Evolutionary conservation across 2,113 vertebrate species (phyloP), one percentile per base, ranked within the genome.

Genomic region (crab-eating macaque (Macaca fascicularis)): DNA sequence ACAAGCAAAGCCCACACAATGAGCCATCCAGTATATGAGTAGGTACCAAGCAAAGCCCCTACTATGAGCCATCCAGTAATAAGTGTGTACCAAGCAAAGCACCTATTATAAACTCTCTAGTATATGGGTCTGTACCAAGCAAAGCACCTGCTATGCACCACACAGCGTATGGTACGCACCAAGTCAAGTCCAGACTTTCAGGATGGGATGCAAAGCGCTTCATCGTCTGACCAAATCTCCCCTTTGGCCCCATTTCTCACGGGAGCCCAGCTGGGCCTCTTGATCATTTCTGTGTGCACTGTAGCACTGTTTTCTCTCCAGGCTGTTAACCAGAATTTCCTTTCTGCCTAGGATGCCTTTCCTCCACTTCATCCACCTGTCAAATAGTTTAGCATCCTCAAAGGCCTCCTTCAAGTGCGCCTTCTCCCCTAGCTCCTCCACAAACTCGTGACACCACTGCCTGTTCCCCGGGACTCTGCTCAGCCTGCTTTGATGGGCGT

Each of bases 381-480:
- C 76, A 79, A 23, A 45, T 1, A 1, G 22, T 81, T 57, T 45
- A 35, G 67, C 30, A 9, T 12, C 69, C 69, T 30, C 57, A 19
- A 30, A 72, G 22, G 40, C 83, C 14, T 16, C 32, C n/a, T 27
- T 25, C 76, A n/a, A 69, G 5, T 30, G 12, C 1, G 22, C 43
- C 35, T 50, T 40, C 5, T 25, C 6, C 17, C 48, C 5, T 2
- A 27, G 75, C 4, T 6, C 13, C 19, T 43, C 19, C 13, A 0
- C 27, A n/a, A 48, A 43, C 40, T 8, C 2, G 4, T 0, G 40
- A 12, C 25, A 0, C 8, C 19, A 0, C 45, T 4, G 19, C 0
- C 0, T 2, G 40, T 2, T 23, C 57, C 27, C 25, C 0, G 4
- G 38, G 1, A 1, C 20, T 23, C 43, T 0, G 27, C 35, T 27